Conservation (phyloP, 2,113 vertebrate genomes). For the Oceanites oceanicus region DNA sequence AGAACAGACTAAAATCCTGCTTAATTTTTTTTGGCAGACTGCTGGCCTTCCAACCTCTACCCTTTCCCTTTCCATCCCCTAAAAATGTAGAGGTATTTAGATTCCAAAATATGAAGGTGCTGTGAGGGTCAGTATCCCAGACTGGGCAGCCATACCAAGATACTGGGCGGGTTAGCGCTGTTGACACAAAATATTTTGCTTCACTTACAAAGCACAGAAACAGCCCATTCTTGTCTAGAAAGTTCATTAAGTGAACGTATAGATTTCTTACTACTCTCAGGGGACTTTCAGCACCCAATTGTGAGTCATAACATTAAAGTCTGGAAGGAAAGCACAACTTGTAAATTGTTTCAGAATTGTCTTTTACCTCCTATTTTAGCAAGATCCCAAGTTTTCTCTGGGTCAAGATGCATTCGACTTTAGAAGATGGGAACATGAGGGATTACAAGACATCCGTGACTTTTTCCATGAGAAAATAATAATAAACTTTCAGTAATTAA, state of each 20-base stretch:
- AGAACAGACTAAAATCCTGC: neutral
- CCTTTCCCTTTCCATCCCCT: neutral
- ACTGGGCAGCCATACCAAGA: neutral
- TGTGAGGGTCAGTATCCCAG: neutral
- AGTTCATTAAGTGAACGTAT: neutral
- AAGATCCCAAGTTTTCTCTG: neutral
- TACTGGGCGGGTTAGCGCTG: neutral
- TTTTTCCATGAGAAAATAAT: constrained; percentile 70
- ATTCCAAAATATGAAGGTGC: neutral
- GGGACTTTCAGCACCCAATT: neutral
- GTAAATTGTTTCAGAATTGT: constrained; percentile 24
- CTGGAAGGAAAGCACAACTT: neutral
- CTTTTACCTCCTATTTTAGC: constrained; percentile 9
- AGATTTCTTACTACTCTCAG: neutral
- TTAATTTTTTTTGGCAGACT: neutral
- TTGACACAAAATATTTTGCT: neutral
- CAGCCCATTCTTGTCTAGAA: neutral
- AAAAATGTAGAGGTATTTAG: neutral
- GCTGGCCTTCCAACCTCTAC: neutral
- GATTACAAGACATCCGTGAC: constrained; percentile 45
- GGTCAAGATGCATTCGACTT: constrained; percentile 42
- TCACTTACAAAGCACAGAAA: neutral
- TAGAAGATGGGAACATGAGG: constrained; percentile 49
- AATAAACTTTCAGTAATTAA: constrained; percentile 60
- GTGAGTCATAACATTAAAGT: neutral